Conservation (phyloP, 2,888 invertebrate genomes). For the Crioceris asparagi region DNA sequence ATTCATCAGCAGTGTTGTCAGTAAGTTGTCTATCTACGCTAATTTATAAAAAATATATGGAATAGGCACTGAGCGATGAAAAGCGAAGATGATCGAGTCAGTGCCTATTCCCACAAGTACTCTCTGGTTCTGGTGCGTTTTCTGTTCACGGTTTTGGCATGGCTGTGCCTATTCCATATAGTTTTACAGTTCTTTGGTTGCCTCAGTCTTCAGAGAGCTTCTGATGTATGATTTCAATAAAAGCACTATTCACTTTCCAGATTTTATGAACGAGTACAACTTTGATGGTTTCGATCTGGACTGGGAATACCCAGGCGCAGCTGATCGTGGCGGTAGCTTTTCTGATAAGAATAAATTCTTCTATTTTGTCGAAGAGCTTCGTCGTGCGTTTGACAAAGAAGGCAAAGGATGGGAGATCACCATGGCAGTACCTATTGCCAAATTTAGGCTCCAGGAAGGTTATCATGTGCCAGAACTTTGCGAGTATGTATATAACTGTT, state of each 20-base stretch:
- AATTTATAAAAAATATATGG: too few relatives aligned
- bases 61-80: too few relatives aligned
- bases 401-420: constrained; percentile 77
- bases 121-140: too few relatives aligned
- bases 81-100: too few relatives aligned
- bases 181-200: too few relatives aligned
- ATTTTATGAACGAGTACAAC: constrained; percentile 62
- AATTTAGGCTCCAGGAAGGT: constrained; percentile 77
- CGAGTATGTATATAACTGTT: constrained; percentile 70
- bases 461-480: constrained; percentile 85
- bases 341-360: constrained; percentile 76
- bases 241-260: too few relatives aligned
- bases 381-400: constrained; percentile 64
- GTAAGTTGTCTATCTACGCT: too few relatives aligned
- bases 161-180: too few relatives aligned
- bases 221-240: too few relatives aligned
- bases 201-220: too few relatives aligned
- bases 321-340: constrained; percentile 74
- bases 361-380: constrained; percentile 70
- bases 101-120: too few relatives aligned
- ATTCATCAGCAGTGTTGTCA: constrained; percentile 66
- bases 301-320: constrained; percentile 86
- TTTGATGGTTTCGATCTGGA: constrained; percentile 83
- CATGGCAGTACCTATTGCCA: constrained; percentile 81
- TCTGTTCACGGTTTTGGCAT: too few relatives aligned